A percentile compares a stretch with the other conserved stretches of the same genome.
phyloP scores from a whole-genome alignment of 2,113 vertebrate genomes.

The Trinectes maculatus region DNA sequence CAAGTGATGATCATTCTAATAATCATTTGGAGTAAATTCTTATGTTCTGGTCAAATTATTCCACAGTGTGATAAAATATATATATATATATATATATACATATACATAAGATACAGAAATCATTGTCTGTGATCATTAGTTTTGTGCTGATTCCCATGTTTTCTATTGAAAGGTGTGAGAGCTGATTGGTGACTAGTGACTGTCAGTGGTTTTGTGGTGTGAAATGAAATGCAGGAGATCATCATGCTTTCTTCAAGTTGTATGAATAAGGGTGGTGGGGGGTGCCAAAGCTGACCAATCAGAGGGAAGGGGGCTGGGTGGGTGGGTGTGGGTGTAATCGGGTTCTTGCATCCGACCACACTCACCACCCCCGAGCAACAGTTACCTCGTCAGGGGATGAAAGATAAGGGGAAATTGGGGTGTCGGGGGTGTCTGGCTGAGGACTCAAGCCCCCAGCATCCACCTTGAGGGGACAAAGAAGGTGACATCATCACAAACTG shows the following conservation, averaged over 20 bases:
- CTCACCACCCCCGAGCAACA: conserved; percentile 29
- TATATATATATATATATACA: not conserved
- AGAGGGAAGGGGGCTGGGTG: not conserved
- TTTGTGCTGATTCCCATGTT: conserved; percentile 44
- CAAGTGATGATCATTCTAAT: not conserved
- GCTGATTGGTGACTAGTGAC: conserved; percentile 35
- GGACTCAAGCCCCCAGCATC: conserved; percentile 77
- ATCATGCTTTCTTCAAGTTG: conserved; percentile 66
- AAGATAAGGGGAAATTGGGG: conserved; percentile 74
- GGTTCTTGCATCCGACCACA: conserved; percentile 54
- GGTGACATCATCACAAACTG: conserved; percentile 71
- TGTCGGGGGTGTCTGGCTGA: conserved; percentile 76
- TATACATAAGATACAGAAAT: not conserved
- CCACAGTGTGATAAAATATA: not conserved
- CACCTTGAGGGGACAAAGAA: conserved; percentile 80
- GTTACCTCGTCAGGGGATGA: conserved; percentile 82
- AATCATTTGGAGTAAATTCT: not conserved
- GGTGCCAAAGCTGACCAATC: conserved; percentile 34
- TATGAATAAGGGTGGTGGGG: not conserved
- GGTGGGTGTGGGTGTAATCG: conserved; percentile 18
- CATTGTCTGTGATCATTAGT: conserved; percentile 5
- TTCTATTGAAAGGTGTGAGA: not conserved
- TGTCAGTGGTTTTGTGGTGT: not conserved
- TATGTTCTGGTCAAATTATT: conserved; percentile 16
- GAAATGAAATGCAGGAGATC: conserved; percentile 20